Evolutionary conservation across 2,113 vertebrate genomes (phyloP), one percentile per base, ranked within the genome.

Genomic region (Vireo altiloquus): DNA sequence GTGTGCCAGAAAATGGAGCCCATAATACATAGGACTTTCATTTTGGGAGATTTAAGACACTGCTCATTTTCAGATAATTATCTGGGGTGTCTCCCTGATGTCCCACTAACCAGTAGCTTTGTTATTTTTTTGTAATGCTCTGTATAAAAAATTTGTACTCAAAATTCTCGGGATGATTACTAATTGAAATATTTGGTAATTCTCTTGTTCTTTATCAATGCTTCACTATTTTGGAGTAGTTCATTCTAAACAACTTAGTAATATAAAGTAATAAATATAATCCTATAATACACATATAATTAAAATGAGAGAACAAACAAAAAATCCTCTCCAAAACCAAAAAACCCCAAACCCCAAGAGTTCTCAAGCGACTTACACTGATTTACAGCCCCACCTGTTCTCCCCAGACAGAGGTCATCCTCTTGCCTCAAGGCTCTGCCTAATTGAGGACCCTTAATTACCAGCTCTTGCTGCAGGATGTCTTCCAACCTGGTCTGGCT

Each of bases 391-490:
- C 63, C 46, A 17, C 35, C 44, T 86, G 66, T 33, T 12, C 39
- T 61, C 76, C 50, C 19, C 78, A 59, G 89, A 28, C 44, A 10
- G 1, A 44, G 71, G 59, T 75, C 75, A 44, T n/a, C 15, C 57
- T 63, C 59, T 57, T 80, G 82, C 84, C 75, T 76, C 77, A 33
- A 63, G 87, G 77, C 63, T 70, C 63, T 74, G 78, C 87, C 82
- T 83, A 77, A 81, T 3, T 61, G 63, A 64, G 27, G 50, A 28
- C 46, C 76, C 74, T 60, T 85, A 91, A 77, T 63, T 64, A 47
- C 33, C 2, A 5, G 40, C 50, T 42, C 71, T 3, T 74, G 84
- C 87, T 59, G 30, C 52, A 65, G 44, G 59, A 44, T 14, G 9
- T 42, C 40, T 64, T 39, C 24, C 70, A 33, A 4, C 13, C 46